A percentile compares a stretch with the other conserved stretches of the same genome.
Conservation (phyloP, 2,113 vertebrate species). For the Geococcyx californianus region DNA sequence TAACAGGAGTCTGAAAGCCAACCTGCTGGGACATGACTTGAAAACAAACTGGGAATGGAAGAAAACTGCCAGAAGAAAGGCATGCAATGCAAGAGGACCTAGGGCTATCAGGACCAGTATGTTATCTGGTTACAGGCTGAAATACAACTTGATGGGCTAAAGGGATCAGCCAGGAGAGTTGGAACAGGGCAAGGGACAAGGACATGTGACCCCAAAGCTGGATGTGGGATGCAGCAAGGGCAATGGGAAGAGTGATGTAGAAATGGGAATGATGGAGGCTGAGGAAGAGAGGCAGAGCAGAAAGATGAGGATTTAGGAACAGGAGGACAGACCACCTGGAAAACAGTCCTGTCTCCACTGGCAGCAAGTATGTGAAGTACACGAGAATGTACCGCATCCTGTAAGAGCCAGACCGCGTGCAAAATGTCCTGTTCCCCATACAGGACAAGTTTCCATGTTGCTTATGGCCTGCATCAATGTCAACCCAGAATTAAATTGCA, state of each 20-base stretch:
- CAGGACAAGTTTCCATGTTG: background rate
- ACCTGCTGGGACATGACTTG: background rate
- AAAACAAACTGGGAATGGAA: background rate
- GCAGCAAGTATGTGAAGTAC: background rate
- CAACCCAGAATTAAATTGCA: background rate
- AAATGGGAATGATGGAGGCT: background rate
- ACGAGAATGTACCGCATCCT: background rate
- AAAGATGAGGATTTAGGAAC: background rate
- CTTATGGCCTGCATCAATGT: background rate
- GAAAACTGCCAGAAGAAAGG: background rate
- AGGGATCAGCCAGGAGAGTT: background rate
- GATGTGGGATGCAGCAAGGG: background rate
- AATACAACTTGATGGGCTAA: background rate
- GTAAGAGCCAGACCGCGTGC: background rate
- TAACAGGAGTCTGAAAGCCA: background rate
- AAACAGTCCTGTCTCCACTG: background rate
- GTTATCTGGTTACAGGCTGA: background rate
- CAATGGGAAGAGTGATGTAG: background rate
- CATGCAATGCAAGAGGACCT: fast-evolving
- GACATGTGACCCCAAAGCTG: fast-evolving
- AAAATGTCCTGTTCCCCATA: background rate
- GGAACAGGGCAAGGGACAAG: background rate
- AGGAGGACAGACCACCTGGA: background rate
- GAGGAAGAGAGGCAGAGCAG: background rate
- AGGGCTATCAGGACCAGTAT: background rate